Evolutionary conservation across 2,797 vertebrate genomes (phyloP).

Genomic region (Xiphorhynchus erythropygius): DNA sequence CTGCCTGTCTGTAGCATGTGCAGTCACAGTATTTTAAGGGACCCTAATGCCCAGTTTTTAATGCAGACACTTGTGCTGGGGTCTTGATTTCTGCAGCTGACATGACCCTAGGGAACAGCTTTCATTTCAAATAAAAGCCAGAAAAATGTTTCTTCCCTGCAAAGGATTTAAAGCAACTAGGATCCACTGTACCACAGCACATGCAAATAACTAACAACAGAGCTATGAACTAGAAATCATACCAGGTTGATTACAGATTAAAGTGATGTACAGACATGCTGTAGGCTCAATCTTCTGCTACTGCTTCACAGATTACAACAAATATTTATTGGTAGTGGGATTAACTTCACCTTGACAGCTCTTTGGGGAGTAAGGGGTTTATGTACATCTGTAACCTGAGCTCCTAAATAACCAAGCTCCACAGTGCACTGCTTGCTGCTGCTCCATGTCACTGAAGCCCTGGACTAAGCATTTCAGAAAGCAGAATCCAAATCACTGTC

Average conservation of each 20-base stretch:
- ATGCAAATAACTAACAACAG: neutral
- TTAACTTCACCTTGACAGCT: conserved; percentile 3
- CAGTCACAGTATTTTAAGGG: neutral
- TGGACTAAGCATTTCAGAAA: conserved; percentile 13
- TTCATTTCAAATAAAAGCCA: conserved; percentile 53
- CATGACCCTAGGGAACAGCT: conserved; percentile 3
- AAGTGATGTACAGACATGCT: neutral
- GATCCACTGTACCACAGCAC: neutral
- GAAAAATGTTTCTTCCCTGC: neutral
- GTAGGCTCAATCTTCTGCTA: neutral
- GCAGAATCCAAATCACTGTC: neutral
- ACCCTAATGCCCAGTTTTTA: conserved; percentile 16
- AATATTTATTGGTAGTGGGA: neutral
- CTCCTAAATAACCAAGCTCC: neutral
- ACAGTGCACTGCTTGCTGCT: neutral
- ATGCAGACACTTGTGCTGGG: conserved; percentile 22
- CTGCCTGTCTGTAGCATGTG: conserved; percentile 3
- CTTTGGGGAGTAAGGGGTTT: neutral
- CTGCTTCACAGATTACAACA: neutral
- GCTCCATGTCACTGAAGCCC: neutral
- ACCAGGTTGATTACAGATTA: neutral
- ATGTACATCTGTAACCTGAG: neutral
- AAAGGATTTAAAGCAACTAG: neutral
- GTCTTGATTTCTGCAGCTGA: conserved; percentile 32
- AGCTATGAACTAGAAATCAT: neutral